Base-by-base conservation (phyloP, 1,140 invertebrate genomes). In the Temnothorax longispinosus region DNA sequence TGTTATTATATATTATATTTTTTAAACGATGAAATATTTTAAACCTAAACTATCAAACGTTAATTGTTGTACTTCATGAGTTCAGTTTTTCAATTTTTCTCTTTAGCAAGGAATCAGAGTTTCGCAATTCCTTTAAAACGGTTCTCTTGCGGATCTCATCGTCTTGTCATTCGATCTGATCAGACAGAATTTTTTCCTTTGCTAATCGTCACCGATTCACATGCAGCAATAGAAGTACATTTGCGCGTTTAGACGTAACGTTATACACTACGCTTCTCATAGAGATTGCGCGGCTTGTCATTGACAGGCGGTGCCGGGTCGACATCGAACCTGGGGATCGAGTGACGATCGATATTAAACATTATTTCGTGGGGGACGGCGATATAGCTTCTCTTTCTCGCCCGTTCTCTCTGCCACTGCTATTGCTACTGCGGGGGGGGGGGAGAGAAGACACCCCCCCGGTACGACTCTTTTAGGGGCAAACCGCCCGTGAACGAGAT, bases 401-500 rank as follows among this genome's bases (percentile, higher is more conserved):
- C 27, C n/a, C 15, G 13, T 56, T 71, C 21, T n/a, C 47, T 27
- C 38, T 18, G 32, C 6, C 41, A 21, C 5, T 38, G 18, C 50
- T 35, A 7, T 15, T 21, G 32, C 27, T 15, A 13, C 47, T 18
- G 38, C n/a, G 32, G 44, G 13, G 35, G 21, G 21, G n/a, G 21
- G 5, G 50, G 21, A 47, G 38, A 7, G 52, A 44, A 69, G 71
- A 56, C 11, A 72, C 69, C 44, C 65, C 65, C 11, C 41, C 88
- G 76, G 84, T 90, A 91, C 90, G 92, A 90, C 87, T 92, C 92
- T 93, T 93, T 93, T 92, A 90, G 91, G 88, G 92, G 85, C 85
- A 93, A 94, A 94, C 91, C 91, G 92, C 87, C 91, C 92, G 93
- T 94, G 90, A 93, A 94, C 88, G 89, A 91, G 93, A 94, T 93